A percentile compares a stretch with the other conserved stretches of the same genome.
These are phyloP conservation scores for Drosophila percnosoma DNA, from an alignment of 2,888 invertebrate species.

Conservation along the genomic window DNA sequence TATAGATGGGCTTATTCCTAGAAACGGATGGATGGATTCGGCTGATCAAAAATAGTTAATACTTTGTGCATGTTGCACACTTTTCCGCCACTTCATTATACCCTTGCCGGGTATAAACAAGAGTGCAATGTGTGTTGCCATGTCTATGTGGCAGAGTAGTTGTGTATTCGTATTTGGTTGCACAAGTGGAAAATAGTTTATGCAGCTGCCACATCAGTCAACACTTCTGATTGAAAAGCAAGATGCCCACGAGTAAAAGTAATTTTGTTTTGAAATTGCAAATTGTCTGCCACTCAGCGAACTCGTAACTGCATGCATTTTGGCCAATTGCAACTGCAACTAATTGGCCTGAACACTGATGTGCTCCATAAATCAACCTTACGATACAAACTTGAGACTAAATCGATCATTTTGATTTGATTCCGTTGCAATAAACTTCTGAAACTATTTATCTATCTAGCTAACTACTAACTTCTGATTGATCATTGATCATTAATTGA, in stretches of 20 bases:
- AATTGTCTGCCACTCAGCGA: conserved; percentile 41
- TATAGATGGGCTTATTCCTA: not conserved
- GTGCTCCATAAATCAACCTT: not conserved
- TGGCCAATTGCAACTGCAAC: conserved; percentile 25
- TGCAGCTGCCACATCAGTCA: conserved; percentile 67
- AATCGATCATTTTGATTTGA: not conserved
- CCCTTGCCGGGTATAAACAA: conserved; percentile 2
- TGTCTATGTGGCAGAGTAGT: not conserved
- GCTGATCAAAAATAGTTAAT: not conserved
- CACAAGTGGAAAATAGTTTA: conserved; percentile 62
- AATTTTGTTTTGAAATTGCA: conserved; percentile 18
- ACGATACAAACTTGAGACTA: not conserved
- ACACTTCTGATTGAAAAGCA: conserved; percentile 27
- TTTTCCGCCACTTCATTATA: not conserved
- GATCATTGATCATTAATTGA: not conserved
- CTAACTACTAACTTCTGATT: too few relatives aligned
- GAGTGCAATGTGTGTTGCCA: not conserved
- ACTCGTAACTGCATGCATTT: conserved; percentile 22
- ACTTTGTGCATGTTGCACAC: not conserved
- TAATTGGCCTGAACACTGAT: conserved; percentile 19
- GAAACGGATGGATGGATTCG: not conserved
- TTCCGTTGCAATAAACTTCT: not conserved
- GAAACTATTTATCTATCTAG: not conserved
- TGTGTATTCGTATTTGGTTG: conserved; percentile 28
- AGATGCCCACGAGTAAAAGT: not conserved